These are phyloP conservation scores for Notospermus geniculatus DNA, from an alignment of 1,140 invertebrate genomes.

Conservation along the genomic window DNA sequence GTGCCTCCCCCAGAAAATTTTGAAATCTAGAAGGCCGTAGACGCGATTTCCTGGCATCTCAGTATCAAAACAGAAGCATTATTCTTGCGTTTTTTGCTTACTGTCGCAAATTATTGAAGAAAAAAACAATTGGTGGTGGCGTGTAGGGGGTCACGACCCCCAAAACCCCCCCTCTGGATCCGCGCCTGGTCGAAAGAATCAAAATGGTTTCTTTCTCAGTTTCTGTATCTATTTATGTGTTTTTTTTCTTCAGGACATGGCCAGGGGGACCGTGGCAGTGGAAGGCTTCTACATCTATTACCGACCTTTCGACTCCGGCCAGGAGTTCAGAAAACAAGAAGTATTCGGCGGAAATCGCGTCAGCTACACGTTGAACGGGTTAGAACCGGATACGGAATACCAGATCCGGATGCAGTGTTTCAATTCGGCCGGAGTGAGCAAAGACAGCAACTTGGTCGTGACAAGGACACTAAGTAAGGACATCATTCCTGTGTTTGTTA, in stretches of 20 bases:
- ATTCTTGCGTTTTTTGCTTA: too few species aligned
- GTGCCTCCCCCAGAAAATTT: too few species aligned
- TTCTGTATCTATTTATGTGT: too few species aligned
- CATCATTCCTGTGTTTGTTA: neutral
- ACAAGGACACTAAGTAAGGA: slow-evolving; percentile 67
- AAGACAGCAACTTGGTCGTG: slow-evolving; percentile 78
- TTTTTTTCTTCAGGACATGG: slow-evolving; percentile 22
- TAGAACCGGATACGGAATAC: slow-evolving; percentile 78
- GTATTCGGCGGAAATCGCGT: slow-evolving; percentile 66
- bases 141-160: too few species aligned
- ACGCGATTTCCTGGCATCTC: too few species aligned
- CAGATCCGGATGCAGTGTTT: slow-evolving; percentile 92
- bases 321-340: slow-evolving; percentile 69
- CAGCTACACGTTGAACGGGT: slow-evolving; percentile 70
- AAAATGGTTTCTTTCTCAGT: too few species aligned
- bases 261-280: slow-evolving; percentile 53
- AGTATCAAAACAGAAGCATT: too few species aligned
- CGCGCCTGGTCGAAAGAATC: too few species aligned
- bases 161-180: too few species aligned
- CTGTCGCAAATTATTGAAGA: too few species aligned
- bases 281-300: slow-evolving; percentile 91
- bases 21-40: too few species aligned
- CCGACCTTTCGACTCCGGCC: slow-evolving; percentile 73
- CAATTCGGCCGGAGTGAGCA: slow-evolving; percentile 77
- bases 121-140: too few species aligned